Evolutionary conservation across 2,888 invertebrate species (phyloP).

Genomic region (Conistra vaccinii): DNA sequence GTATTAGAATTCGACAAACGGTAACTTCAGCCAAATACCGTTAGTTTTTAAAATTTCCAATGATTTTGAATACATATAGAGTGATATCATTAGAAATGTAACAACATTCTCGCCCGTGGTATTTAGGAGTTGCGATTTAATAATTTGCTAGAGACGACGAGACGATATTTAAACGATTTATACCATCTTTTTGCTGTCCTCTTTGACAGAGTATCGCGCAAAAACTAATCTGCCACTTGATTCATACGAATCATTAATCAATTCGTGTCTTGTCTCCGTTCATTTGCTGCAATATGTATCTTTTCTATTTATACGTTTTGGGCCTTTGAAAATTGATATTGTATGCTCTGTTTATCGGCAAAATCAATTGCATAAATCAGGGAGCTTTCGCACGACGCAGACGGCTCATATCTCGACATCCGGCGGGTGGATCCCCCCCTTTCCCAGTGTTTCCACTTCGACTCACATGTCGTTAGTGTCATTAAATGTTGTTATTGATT

Average conservation of each 20-base stretch:
- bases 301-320: conserved; percentile 38
- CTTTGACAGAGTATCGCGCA: conserved; percentile 19
- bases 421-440: conserved; percentile 79
- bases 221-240: conserved; percentile 39
- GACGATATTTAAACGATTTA: conserved; percentile 24
- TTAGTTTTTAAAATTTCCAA: conserved; percentile 76
- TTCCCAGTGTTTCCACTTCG: conserved; percentile 75
- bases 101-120: conserved; percentile 50
- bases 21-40: conserved; percentile 71
- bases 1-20: conserved; percentile 74
- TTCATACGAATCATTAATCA: conserved; percentile 50
- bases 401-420: conserved; percentile 80
- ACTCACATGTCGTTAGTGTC: conserved; percentile 72
- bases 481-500: conserved; percentile 75
- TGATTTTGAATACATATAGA: conserved; percentile 64
- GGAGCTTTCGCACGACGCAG: conserved; percentile 76
- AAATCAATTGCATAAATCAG: conserved; percentile 73
- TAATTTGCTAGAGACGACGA: conserved; percentile 44
- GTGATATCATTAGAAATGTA: conserved; percentile 61
- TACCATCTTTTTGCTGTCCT: conserved; percentile 22
- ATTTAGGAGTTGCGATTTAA: conserved; percentile 33
- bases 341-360: conserved; percentile 31
- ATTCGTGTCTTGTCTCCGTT: conserved; percentile 32
- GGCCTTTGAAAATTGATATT: conserved; percentile 37
- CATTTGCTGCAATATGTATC: conserved; percentile 23